Conservation (phyloP, 2,888 invertebrate species). For the Drosophila seclusa region DNA sequence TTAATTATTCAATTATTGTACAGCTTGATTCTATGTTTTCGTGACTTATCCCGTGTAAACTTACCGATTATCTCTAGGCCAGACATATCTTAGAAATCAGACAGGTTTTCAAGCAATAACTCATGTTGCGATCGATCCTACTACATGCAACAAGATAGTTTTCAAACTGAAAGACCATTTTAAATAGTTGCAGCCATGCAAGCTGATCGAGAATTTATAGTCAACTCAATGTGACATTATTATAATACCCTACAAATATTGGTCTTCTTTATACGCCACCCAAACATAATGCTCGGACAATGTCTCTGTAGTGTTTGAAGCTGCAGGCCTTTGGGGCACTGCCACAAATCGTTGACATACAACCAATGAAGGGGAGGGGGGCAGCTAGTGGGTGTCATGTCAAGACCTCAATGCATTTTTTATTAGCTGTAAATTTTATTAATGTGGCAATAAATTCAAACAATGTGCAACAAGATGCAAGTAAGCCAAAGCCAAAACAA, state of each 20-base stretch:
- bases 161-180: background rate
- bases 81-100: background rate
- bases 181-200: background rate
- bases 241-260: background rate
- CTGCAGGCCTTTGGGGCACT: background rate
- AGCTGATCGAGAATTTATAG: background rate
- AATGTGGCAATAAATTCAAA: slow-evolving; percentile 79
- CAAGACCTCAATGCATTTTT: slow-evolving; percentile 74
- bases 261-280: background rate
- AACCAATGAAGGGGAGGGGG: background rate
- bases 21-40: background rate
- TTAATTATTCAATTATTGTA: background rate
- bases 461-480: slow-evolving; percentile 66
- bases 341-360: background rate
- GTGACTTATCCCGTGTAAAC: background rate
- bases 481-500: slow-evolving; percentile 53
- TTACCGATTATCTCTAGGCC: background rate
- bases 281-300: background rate
- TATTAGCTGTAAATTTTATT: slow-evolving; percentile 82
- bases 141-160: background rate
- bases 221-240: background rate
- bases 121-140: background rate
- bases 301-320: background rate
- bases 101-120: background rate
- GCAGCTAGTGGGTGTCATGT: slow-evolving; percentile 60